phyloP scores from a whole-genome alignment of 2,888 invertebrate genomes.

The Entomobrya proxima region DNA sequence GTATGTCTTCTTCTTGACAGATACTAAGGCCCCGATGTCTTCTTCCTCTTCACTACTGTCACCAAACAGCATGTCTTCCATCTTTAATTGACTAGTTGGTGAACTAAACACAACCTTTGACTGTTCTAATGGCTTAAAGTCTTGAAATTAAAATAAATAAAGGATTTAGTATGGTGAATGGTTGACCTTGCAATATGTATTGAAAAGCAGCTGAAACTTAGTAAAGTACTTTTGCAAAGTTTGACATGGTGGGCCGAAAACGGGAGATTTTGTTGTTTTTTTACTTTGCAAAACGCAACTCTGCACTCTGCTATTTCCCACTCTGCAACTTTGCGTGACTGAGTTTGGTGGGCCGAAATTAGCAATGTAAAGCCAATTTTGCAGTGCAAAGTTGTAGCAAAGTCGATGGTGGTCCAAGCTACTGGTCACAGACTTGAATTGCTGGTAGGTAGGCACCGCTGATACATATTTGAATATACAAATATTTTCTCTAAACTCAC shows the following conservation, averaged over 20 bases:
- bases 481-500: no score
- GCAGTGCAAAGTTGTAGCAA: background rate
- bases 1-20: background rate
- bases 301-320: background rate
- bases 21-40: background rate
- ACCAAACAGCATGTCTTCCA: background rate
- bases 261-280: no score
- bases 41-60: slow-evolving; percentile 15
- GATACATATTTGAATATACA: no score
- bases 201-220: background rate
- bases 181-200: background rate
- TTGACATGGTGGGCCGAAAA: background rate
- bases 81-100: background rate
- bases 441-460: no score
- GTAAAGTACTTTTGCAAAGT: background rate
- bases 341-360: background rate
- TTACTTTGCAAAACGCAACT: background rate
- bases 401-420: no score
- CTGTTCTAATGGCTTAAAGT: no score
- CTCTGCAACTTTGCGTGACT: background rate
- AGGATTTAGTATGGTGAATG: background rate
- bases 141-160: background rate
- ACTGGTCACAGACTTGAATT: no score
- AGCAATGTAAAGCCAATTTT: no score
- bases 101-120: no score